Percentiles rank a stretch among this genome's conserved stretches.
These are phyloP conservation scores for Gadus macrocephalus DNA, from an alignment of 2,113 vertebrate genomes.

Conservation along the genomic window DNA sequence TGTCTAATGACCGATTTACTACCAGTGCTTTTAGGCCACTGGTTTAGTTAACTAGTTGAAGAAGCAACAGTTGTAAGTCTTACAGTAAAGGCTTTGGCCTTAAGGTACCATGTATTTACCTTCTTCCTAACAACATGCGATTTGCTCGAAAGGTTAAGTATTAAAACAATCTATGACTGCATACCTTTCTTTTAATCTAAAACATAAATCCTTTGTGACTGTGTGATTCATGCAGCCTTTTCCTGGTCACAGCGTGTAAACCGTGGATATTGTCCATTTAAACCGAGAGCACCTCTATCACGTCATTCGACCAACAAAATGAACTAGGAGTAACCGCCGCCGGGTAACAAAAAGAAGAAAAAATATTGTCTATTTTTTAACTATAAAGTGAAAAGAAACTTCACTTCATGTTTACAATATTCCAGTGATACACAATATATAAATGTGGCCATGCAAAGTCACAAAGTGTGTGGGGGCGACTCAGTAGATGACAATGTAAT, in stretches of 20 bases:
- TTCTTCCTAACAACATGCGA: too few species aligned
- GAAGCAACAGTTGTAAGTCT: too few species aligned
- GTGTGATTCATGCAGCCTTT: neutral
- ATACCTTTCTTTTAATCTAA: too few species aligned
- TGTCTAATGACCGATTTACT: too few species aligned
- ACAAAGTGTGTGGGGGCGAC: conserved; percentile 14
- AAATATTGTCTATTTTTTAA: conserved; percentile 39
- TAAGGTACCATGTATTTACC: too few species aligned
- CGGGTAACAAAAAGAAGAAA: neutral
- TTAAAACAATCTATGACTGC: too few species aligned
- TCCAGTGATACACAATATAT: conserved; percentile 33
- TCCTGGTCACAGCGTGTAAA: neutral
- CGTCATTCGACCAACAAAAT: neutral
- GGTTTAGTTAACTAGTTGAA: too few species aligned
- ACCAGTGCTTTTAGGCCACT: too few species aligned
- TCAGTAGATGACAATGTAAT: conserved; percentile 32
- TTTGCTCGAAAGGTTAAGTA: too few species aligned
- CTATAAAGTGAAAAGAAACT: conserved; percentile 10
- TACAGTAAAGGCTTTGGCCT: too few species aligned
- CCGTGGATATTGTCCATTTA: neutral
- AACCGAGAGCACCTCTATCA: neutral
- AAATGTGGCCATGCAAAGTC: conserved; percentile 52
- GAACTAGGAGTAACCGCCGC: neutral
- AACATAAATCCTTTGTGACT: too few species aligned
- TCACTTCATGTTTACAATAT: conserved; percentile 25